Conservation (phyloP, 23 tunicate genomes). For the Styela clava region DNA sequence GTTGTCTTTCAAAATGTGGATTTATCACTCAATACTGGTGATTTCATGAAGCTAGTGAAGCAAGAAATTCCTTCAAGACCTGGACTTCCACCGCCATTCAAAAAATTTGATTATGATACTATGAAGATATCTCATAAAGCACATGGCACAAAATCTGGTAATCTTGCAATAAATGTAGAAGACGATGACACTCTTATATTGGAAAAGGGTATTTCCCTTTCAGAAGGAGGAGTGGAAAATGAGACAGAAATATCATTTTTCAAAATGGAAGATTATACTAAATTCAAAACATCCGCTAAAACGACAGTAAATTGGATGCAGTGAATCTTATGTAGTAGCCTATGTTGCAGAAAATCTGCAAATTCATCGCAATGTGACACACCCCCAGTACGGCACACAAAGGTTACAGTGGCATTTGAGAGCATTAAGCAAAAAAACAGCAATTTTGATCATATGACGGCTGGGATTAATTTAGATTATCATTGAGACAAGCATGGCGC, state of each 20-base stretch:
- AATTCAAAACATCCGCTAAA: not conserved
- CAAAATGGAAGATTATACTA: constrained; percentile 3
- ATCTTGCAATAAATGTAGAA: not conserved
- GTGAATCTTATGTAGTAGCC: too few species aligned
- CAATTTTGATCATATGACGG: too few species aligned
- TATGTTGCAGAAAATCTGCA: too few species aligned
- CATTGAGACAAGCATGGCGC: too few species aligned
- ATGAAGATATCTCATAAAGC: constrained; percentile 21
- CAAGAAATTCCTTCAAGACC: not conserved
- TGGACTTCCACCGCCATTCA: constrained; percentile 23
- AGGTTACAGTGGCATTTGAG: too few species aligned
- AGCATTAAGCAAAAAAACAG: too few species aligned
- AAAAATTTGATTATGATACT: constrained; percentile 15
- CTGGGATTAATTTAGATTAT: too few species aligned
- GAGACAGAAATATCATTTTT: constrained; percentile 20
- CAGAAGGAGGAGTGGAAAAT: constrained; percentile 11
- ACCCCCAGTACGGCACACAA: too few species aligned
- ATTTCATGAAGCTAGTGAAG: constrained; percentile 2
- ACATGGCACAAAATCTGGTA: constrained; percentile 19
- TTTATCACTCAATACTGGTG: constrained; percentile 7
- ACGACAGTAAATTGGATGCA: constrained; percentile 14
- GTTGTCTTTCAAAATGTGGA: constrained; percentile 12
- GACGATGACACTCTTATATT: constrained; percentile 22
- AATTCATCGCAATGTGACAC: too few species aligned
- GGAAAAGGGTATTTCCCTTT: not conserved